These are phyloP conservation scores for Phyllotreta cruciferae DNA, from an alignment of 2,888 invertebrate genomes.

Conservation along the genomic window DNA sequence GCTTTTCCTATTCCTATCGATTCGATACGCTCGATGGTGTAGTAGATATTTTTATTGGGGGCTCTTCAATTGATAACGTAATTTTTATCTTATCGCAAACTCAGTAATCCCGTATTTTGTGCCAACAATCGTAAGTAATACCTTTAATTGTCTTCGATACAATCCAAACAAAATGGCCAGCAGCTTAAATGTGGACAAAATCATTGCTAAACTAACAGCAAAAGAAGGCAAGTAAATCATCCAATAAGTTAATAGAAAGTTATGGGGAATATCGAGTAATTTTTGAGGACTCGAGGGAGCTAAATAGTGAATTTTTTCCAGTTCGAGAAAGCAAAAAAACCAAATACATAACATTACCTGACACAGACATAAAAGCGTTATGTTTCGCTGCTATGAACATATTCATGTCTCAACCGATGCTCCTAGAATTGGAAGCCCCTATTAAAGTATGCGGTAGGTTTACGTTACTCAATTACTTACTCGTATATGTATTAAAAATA, in stretches of 20 bases:
- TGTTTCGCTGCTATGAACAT: slow-evolving; percentile 50
- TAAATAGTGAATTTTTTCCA: too few relatives aligned
- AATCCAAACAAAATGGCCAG: slow-evolving; percentile 16
- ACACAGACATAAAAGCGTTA: slow-evolving; percentile 49
- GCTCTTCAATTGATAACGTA: background rate
- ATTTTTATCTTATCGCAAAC: slow-evolving; percentile 16
- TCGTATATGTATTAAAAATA: background rate
- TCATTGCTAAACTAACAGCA: slow-evolving; percentile 44
- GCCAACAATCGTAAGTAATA: background rate
- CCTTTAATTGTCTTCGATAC: background rate
- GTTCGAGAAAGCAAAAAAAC: slow-evolving; percentile 46
- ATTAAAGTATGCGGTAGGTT: slow-evolving; percentile 53
- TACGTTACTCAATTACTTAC: background rate
- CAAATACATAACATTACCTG: slow-evolving; percentile 46
- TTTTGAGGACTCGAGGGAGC: too few relatives aligned
- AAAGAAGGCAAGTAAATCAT: slow-evolving; percentile 42
- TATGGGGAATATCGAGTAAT: too few relatives aligned
- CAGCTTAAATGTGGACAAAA: slow-evolving; percentile 43
- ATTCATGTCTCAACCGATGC: slow-evolving; percentile 53
- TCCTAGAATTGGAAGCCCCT: slow-evolving; percentile 54
- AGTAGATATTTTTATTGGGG: background rate
- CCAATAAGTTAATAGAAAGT: slow-evolving; percentile 3
- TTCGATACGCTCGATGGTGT: background rate
- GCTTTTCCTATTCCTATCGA: background rate
- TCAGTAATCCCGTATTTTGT: slow-evolving; percentile 6